Base-by-base conservation (phyloP, 2,888 invertebrate species). In the Venustoraphidia nigricollis region DNA sequence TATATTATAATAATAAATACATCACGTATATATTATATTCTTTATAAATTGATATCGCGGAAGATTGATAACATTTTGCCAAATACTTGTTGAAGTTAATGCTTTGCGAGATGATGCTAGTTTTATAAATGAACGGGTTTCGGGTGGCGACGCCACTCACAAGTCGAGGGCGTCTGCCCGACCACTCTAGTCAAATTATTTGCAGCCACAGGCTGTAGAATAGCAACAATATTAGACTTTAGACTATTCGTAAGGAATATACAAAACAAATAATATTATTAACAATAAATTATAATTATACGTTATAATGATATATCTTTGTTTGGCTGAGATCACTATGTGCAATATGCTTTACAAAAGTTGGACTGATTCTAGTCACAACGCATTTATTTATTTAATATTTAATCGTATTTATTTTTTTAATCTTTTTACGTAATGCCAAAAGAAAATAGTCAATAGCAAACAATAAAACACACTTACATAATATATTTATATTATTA, bases 151-250 rank as follows among this genome's bases (percentile, higher is more conserved):
- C 14, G 27, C 17, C 27, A 11, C 17, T 34, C 11, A 34, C 27
- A n/a, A 42, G 14, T 11, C 34, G 27, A 27, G 27, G 42, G 42
- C 14, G 17, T 61, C 61, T 60, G 59, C 62, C 62, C 60, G 60
- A 64, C 66, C 63, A 65, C 62, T 66, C 65, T 68, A 68, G 67
- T 68, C 67, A 68, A 68, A 68, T 68, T 68, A 68, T 34, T 47
- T 43, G 42, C 64, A 51, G 53, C 56, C 55, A 45, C 40, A 47
- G 62, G 63, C 61, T 62, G 62, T 60, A 60, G 58, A 59, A 61
- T 66, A 66, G 66, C 62, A 63, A 66, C 39, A 46, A 36, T 42
- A 27, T 27, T 27, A 27, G 27, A 27, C 27, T 27, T 27, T 27
- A 27, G 27, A 27, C 27, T 27, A 27, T 27, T 27, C 27, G 27